Evolutionary conservation across 2,113 vertebrate genomes (phyloP).

Genomic region (Melanerpes aurifrons): DNA sequence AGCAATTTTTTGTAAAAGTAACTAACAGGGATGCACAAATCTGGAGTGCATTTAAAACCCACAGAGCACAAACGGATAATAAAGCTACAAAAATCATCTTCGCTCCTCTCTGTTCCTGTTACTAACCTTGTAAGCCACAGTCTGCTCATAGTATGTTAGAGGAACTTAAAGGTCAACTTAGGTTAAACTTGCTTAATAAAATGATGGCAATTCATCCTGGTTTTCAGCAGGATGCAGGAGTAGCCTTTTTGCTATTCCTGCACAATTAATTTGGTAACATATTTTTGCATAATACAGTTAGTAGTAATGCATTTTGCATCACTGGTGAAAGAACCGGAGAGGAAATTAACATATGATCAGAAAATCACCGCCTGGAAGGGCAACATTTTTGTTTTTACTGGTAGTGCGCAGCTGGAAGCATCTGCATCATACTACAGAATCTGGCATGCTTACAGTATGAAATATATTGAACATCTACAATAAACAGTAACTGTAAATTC

Average conservation of each 20-base stretch:
- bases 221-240: background rate
- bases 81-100: background rate
- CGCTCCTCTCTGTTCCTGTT: background rate
- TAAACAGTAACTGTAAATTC: background rate
- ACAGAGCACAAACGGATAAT: background rate
- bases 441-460: background rate
- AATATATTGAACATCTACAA: background rate
- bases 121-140: background rate
- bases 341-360: background rate
- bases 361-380: background rate
- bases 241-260: background rate
- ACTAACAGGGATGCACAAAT: background rate
- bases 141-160: background rate
- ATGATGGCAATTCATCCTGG: background rate
- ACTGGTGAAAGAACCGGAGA: background rate
- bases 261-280: background rate
- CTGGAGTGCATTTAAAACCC: background rate
- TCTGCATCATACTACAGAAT: background rate
- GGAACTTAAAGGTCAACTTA: background rate
- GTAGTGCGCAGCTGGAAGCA: background rate
- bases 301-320: background rate
- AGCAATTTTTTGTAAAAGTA: background rate
- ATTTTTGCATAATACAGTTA: background rate
- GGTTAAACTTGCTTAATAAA: background rate
- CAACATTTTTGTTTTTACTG: background rate